Conservation (phyloP, 1,140 invertebrate species). For the Ericerus pela region DNA sequence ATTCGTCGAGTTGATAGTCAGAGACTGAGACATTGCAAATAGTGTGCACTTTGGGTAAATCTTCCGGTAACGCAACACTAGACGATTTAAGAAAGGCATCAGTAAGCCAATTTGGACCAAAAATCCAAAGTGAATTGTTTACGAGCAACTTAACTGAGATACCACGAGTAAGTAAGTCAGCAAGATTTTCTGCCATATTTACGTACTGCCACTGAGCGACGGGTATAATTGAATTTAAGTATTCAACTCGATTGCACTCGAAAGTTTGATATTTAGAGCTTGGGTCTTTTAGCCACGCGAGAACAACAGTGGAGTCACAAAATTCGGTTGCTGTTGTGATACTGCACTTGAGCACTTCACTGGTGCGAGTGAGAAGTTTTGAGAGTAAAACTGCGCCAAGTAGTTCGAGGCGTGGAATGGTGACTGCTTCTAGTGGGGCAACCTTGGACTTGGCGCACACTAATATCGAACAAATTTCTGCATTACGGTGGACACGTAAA, state of each 20-base stretch:
- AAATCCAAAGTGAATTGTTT: neutral
- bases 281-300: neutral
- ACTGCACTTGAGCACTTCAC: neutral
- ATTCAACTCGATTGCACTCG: neutral
- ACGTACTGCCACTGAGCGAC: constrained; percentile 12
- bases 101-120: neutral
- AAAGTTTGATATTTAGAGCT: neutral
- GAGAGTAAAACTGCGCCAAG: neutral
- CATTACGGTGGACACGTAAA: neutral
- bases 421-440: neutral
- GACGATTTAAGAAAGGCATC: neutral
- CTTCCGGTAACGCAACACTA: neutral
- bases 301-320: neutral
- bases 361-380: neutral
- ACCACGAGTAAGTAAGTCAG: constrained; percentile 13
- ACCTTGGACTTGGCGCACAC: neutral
- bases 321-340: neutral
- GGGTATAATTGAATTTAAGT: neutral
- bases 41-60: neutral
- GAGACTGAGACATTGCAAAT: too few species aligned
- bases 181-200: neutral
- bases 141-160: neutral
- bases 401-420: neutral
- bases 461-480: neutral
- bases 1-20: too few species aligned